Evolutionary conservation across 1,140 invertebrate genomes (phyloP).

Genomic region (Hyphantria cunea): DNA sequence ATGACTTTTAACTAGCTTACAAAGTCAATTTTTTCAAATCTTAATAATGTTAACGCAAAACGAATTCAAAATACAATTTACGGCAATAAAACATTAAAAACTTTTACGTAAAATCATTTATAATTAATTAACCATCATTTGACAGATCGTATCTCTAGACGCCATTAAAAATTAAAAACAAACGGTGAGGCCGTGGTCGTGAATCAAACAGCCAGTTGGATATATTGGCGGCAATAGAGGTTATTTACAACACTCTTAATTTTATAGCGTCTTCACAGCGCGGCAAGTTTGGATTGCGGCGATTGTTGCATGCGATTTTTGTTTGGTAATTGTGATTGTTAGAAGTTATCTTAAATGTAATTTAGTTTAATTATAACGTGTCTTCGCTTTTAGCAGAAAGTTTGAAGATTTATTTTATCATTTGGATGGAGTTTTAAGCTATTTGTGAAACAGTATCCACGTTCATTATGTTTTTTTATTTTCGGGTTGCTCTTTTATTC

Average conservation of each 20-base stretch:
- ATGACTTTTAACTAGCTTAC: too few relatives aligned
- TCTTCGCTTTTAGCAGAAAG: too few relatives aligned
- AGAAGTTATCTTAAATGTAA: background rate
- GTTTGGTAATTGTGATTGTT: background rate
- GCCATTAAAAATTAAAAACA: conserved; percentile 34
- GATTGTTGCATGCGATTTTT: conserved; percentile 4
- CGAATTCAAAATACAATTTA: too few relatives aligned
- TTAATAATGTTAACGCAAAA: too few relatives aligned
- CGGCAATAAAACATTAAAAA: background rate
- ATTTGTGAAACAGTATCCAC: too few relatives aligned
- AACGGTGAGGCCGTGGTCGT: conserved; percentile 24
- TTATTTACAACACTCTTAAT: conserved; percentile 56
- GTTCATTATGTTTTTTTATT: too few relatives aligned
- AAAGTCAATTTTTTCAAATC: too few relatives aligned
- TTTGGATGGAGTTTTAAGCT: too few relatives aligned
- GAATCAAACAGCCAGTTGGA: conserved; percentile 38
- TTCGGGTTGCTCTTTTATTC: too few relatives aligned
- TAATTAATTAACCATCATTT: conserved; percentile 30
- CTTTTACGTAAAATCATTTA: conserved; percentile 2
- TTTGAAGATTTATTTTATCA: too few relatives aligned
- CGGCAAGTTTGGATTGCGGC: background rate
- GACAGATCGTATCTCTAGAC: conserved; percentile 24
- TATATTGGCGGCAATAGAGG: conserved; percentile 51
- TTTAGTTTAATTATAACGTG: background rate
- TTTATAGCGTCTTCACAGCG: conserved; percentile 6